Evolutionary conservation across 2,888 invertebrate species (phyloP).

Genomic region (Eurois occulta): DNA sequence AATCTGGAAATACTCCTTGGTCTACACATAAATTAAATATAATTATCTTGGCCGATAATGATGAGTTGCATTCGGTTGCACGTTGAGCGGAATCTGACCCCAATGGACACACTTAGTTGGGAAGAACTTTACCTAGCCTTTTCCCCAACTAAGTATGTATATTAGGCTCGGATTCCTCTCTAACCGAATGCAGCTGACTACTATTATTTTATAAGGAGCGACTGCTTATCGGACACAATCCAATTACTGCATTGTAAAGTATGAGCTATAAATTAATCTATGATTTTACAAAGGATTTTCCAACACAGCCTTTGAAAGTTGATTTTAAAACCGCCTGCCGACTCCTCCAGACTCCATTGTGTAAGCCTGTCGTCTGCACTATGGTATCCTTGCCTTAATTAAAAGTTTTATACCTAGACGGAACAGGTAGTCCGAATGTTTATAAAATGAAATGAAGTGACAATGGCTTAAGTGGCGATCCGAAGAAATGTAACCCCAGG

Average conservation of each 20-base stretch:
- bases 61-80: no score
- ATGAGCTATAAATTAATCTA: not conserved
- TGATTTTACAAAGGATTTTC: not conserved
- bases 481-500: not conserved
- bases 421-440: slow-evolving; percentile 19
- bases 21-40: no score
- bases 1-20: no score
- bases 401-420: slow-evolving; percentile 29
- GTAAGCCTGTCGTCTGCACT: slow-evolving; percentile 21
- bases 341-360: slow-evolving; percentile 31
- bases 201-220: not conserved
- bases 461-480: not conserved
- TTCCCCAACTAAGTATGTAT: not conserved
- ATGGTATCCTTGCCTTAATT: slow-evolving; percentile 39
- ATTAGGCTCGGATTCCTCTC: not conserved
- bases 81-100: no score
- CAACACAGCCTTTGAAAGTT: slow-evolving; percentile 22
- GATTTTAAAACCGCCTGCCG: slow-evolving; percentile 20
- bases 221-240: not conserved
- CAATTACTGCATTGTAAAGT: no score
- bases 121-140: not conserved
- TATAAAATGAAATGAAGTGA: slow-evolving; percentile 14
- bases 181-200: not conserved
- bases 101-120: no score
- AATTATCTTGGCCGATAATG: not conserved